Base-by-base conservation (phyloP, 2,888 invertebrate genomes). In the Stratiomys singularior region DNA sequence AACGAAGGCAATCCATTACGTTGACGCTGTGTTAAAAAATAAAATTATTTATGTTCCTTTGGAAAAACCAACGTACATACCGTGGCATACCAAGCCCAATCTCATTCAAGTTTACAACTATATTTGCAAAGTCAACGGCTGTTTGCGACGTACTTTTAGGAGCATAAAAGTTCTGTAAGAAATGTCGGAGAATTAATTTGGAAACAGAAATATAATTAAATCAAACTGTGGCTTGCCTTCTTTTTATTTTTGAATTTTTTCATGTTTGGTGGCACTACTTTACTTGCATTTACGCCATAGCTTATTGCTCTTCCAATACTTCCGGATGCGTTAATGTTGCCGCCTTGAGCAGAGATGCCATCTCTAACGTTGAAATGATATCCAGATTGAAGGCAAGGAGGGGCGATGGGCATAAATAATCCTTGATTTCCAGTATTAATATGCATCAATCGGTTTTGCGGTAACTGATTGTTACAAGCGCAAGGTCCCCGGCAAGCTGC, bases 81-180 rank as follows among this genome's bases (percentile, higher is more conserved):
- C 56, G 18, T 23, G 27, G 30, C 1, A 9, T 44, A 1, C 76
- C 60, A 21, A 76, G 27, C n/a, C 63, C 46, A 44, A 76, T 37
- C 52, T 76, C 76, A 15, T 52, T 47, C n/a, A 71, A 27, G 21
- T 71, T 71, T 1, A 71, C 71, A 5, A 71, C 71, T 13, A 71
- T 52, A 13, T 71, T 52, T 44, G 37, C 7, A 44, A 21, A 67
- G 27, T 67, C 67, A 13, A 64, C 18, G 3, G 15, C n/a, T 56
- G 56, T 15, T 13, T n/a, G 56, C 18, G 56, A 5, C 11, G 18
- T 56, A 18, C 18, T 56, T 56, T 11, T n/a, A 7, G 56, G 7
- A 15, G 56, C 5, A 18, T 56, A n/a, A 5, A 56, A 56, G n/a
- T 18, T 56, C 56, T 56, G n/a, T 15, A 56, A 44, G 13, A 13